Conservation (phyloP, 2,888 invertebrate genomes). For the Cephonodes hylas region DNA sequence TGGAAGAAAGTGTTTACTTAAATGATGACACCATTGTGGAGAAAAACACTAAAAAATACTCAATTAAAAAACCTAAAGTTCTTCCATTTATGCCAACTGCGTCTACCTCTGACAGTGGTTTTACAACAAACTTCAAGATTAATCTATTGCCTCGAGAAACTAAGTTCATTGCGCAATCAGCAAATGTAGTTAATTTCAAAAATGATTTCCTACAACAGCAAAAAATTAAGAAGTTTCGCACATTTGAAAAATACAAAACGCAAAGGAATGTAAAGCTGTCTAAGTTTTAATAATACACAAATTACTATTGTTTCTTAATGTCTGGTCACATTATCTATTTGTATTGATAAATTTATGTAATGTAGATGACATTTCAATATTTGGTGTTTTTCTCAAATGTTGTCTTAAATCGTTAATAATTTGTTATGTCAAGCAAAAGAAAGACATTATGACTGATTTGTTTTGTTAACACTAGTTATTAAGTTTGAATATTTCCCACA, state of each 20-base stretch:
- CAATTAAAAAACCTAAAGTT: slow-evolving; percentile 56
- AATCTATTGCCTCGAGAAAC: slow-evolving; percentile 56
- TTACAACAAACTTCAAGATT: slow-evolving; percentile 68
- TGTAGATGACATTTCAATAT: background rate
- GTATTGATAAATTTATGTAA: background rate
- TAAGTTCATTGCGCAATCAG: slow-evolving; percentile 58
- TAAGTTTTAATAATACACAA: slow-evolving; percentile 53
- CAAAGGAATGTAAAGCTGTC: slow-evolving; percentile 59
- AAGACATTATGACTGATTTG: background rate
- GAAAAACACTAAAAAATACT: slow-evolving; percentile 37
- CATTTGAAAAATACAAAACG: slow-evolving; percentile 60
- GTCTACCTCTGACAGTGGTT: slow-evolving; percentile 60
- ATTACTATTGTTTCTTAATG: slow-evolving; percentile 15
- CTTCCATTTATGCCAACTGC: slow-evolving; percentile 66
- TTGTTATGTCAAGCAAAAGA: background rate
- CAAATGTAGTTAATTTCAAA: slow-evolving; percentile 53
- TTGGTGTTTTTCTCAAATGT: background rate
- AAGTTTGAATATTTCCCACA: background rate
- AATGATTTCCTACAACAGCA: slow-evolving; percentile 52
- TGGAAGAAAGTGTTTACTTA: slow-evolving; percentile 70
- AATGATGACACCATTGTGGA: slow-evolving; percentile 46
- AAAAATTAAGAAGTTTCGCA: slow-evolving; percentile 58
- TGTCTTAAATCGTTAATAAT: background rate
- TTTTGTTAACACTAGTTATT: background rate
- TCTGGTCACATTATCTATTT: slow-evolving; percentile 3